Base-by-base conservation (phyloP, 2,797 vertebrate species). In the Lemur catta region DNA sequence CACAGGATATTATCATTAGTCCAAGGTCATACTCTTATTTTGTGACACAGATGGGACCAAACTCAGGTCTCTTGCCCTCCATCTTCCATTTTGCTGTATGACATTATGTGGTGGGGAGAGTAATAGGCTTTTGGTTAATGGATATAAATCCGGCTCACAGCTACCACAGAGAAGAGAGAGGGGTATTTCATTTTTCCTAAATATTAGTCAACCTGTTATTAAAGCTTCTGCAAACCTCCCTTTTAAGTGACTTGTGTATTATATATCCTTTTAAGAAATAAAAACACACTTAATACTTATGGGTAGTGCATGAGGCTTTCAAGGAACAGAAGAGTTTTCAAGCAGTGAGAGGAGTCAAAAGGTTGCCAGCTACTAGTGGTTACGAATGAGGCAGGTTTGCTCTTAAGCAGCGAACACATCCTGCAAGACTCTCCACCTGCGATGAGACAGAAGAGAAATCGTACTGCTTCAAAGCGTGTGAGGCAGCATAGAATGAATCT, bases 331-430 rank as follows among this genome's bases (percentile, higher is more conserved):
- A 75, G 72, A 13, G 7, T 59, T 93, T 94, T 76, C 28, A 43
- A 84, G 48, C 35, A 30, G 43, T 90, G 35, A 75, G 93, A 82
- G 30, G 89, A 81, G n/a, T 93, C 71, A 76, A 94, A 15, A 89
- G 20, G 11, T 71, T 89, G 50, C 86, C 75, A 76, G 33, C 7
- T 55, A 24, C n/a, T 46, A 35, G 57, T 85, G 52, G 50, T 93
- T 86, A 80, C 50, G 75, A 88, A 93, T 67, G 84, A 96, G 43
- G 55, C 7, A 94, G 61, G 14, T 33, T 59, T 90, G 41, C 30
- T 78, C 26, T 74, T 50, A n/a, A 9, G 33, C 65, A 35, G 43
- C 20, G 55, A 93, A 57, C 7, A 50, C 0, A 0, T 71, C 24
- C 59, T 75, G 10, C 41, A 91, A 72, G 15, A 89, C 17, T 38